Evolutionary conservation across 2,888 invertebrate genomes (phyloP).

Genomic region (Mesorhabditis sp.): DNA sequence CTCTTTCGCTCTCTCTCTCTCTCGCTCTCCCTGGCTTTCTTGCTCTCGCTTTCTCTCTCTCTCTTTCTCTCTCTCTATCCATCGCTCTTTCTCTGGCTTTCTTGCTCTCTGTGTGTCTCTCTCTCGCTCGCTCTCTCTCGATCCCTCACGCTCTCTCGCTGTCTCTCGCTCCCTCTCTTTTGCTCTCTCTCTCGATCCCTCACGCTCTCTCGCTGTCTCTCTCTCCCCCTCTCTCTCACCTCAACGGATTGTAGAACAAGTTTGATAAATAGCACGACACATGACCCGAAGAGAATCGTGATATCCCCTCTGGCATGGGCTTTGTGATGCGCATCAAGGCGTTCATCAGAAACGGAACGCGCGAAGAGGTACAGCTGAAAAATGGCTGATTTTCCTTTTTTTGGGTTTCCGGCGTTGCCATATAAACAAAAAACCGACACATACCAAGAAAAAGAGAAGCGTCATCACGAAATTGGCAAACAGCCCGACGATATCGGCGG

Average conservation of each 20-base stretch:
- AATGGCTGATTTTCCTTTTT: not conserved
- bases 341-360: slow-evolving; percentile 28
- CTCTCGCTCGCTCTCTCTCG: too few species aligned
- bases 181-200: too few species aligned
- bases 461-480: slow-evolving; percentile 36
- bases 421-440: not conserved
- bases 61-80: not conserved
- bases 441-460: slow-evolving; percentile 20
- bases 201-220: too few species aligned
- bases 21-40: too few species aligned
- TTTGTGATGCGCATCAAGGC: slow-evolving; percentile 55
- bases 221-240: not conserved
- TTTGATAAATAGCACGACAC: slow-evolving; percentile 47
- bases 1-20: too few species aligned
- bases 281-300: slow-evolving; percentile 52
- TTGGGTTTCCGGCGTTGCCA: not conserved
- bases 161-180: too few species aligned
- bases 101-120: too few species aligned
- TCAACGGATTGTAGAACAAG: slow-evolving; percentile 38
- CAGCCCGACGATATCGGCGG: slow-evolving; percentile 38
- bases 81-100: too few species aligned
- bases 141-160: too few species aligned
- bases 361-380: slow-evolving; percentile 44
- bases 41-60: slow-evolving; percentile 7
- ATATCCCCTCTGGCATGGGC: slow-evolving; percentile 55